Conservation (phyloP, 92 coral and sea anemone genomes). For the Phenganax marumi region DNA sequence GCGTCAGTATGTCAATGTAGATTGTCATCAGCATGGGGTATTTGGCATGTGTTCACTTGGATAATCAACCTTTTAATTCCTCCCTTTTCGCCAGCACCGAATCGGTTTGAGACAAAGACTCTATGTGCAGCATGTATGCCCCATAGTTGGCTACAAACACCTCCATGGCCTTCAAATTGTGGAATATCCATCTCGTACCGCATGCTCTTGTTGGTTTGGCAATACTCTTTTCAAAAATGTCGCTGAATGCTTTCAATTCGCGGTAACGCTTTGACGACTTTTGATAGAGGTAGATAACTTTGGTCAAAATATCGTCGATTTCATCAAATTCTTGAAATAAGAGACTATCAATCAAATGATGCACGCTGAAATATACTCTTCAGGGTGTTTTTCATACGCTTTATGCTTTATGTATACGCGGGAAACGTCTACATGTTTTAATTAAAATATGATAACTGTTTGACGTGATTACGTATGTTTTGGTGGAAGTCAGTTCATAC, state of each 20-base stretch:
- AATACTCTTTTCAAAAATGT: background rate
- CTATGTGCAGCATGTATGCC: background rate
- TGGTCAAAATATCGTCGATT: background rate
- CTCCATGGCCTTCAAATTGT: background rate
- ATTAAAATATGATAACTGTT: too few species aligned
- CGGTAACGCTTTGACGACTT: background rate
- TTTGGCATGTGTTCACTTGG: background rate
- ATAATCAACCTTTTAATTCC: background rate
- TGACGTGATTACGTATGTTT: too few species aligned
- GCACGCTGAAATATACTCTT: too few species aligned
- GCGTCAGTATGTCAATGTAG: conserved; percentile 8
- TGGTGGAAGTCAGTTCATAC: too few species aligned
- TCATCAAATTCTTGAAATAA: background rate
- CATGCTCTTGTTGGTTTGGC: background rate
- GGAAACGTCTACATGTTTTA: too few species aligned
- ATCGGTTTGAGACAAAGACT: background rate
- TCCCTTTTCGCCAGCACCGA: background rate
- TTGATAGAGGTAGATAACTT: background rate
- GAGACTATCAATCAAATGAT: too few species aligned
- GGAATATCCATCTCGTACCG: background rate
- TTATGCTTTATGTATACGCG: too few species aligned
- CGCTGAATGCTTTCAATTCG: background rate
- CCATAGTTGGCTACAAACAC: background rate
- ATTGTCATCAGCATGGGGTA: background rate
- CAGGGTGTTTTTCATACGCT: too few species aligned